These are phyloP conservation scores for Enteromius radiatus DNA, from an alignment of 2,797 vertebrate genomes.

Conservation along the genomic window DNA sequence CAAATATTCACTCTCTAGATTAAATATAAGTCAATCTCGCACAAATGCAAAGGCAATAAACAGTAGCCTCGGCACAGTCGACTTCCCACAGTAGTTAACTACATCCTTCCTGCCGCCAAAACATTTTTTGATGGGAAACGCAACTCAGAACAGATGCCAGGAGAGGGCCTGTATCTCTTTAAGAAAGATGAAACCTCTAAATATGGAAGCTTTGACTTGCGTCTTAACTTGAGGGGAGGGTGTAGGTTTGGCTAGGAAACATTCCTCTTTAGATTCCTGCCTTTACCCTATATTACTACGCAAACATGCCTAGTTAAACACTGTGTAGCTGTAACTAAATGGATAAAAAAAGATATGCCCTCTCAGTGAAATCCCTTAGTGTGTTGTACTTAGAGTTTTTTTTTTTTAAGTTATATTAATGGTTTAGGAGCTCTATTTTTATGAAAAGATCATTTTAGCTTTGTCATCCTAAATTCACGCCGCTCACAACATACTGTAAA, in stretches of 20 bases:
- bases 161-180: constrained; percentile 35
- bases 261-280: constrained; percentile 59
- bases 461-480: neutral
- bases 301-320: constrained; percentile 16
- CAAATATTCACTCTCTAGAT: neutral
- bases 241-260: constrained; percentile 53
- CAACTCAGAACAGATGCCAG: neutral
- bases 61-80: neutral
- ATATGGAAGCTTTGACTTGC: constrained; percentile 54
- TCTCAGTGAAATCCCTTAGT: neutral
- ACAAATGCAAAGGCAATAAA: constrained; percentile 9
- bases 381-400: neutral
- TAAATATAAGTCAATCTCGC: neutral
- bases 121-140: constrained; percentile 17
- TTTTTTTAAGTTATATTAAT: neutral
- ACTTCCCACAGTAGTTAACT: constrained; percentile 33
- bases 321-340: neutral
- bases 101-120: constrained; percentile 49
- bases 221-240: constrained; percentile 33
- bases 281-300: constrained; percentile 62
- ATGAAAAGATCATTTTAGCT: neutral
- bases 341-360: neutral
- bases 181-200: constrained; percentile 50
- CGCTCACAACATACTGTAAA: constrained; percentile 6
- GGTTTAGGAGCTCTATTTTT: neutral